Evolutionary conservation across 1,140 invertebrate genomes (phyloP), one percentile per base, ranked within the genome.

Genomic region (Tenebrio molitor): DNA sequence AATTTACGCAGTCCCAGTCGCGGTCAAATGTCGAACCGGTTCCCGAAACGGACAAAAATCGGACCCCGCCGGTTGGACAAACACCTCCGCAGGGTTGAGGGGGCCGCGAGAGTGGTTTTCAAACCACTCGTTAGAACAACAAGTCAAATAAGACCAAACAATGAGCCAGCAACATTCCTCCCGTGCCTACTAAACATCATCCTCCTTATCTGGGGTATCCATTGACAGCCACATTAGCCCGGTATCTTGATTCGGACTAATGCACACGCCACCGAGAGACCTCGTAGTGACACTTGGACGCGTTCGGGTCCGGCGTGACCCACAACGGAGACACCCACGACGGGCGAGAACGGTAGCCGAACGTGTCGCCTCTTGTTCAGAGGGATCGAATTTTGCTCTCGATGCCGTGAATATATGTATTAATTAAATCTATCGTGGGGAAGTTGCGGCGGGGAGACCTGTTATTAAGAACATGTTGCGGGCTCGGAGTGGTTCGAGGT

Each of bases 401-500:
- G 10, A 53, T 53, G 17, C 17, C 7, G 17, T 53, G 23, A 21
- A 21, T 53, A 21, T 53, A 21, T 53, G 10, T 53, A 21, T 53
- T 53, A 53, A 53, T 53, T 53, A 53, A 53, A 53, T 53, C 17
- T 53, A 21, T 53, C 46, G 15, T 19, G 8, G 63, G 19, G 10
- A 23, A 63, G 41, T 63, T 63, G 62, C 42, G 44, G 46, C 41
- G 69, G 53, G 23, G 23, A 8, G 14, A n/a, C 2, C 42, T 58
- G 23, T 33, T 58, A 58, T 58, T 58, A 58, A 58, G 23, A 58
- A 39, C 36, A 39, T 39, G 36, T 39, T 39, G 36, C 36, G 36
- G 36, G 25, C 71, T 23, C 15, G 71, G 69, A 75, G 71, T 68
- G 68, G 74, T 71, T 69, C 69, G 71, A 77, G 68, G 72, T 76